These are phyloP conservation scores for Sphaerophoria taeniata DNA, from an alignment of 2,888 invertebrate species.

Conservation along the genomic window DNA sequence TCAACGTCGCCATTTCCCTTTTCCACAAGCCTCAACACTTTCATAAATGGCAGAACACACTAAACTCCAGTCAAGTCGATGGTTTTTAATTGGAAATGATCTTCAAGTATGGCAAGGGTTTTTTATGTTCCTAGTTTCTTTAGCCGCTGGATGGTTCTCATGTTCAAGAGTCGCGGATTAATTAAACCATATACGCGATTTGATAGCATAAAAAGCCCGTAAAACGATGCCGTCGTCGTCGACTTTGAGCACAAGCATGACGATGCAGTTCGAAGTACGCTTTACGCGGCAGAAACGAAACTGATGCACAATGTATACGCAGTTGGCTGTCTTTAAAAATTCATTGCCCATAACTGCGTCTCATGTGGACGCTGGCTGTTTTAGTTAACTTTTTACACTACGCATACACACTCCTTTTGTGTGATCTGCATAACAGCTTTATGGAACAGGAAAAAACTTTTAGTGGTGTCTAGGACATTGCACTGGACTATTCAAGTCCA, in stretches of 20 bases:
- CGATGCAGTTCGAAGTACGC: no score
- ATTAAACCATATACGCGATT: slow-evolving; percentile 71
- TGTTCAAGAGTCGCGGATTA: slow-evolving; percentile 64
- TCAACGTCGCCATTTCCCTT: neutral
- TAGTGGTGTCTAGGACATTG: slow-evolving; percentile 64
- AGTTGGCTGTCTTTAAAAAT: slow-evolving; percentile 58
- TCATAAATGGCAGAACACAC: slow-evolving; percentile 18
- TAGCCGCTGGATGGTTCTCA: slow-evolving; percentile 38
- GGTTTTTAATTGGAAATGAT: slow-evolving; percentile 62
- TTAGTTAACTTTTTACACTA: slow-evolving; percentile 35
- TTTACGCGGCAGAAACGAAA: no score
- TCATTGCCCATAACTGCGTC: slow-evolving; percentile 69
- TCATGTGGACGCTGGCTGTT: slow-evolving; percentile 38
- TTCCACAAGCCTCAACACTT: slow-evolving; percentile 14
- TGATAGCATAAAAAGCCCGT: slow-evolving; percentile 67
- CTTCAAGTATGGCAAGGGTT: slow-evolving; percentile 49
- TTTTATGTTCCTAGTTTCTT: slow-evolving; percentile 45
- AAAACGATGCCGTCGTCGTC: slow-evolving; percentile 58
- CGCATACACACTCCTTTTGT: slow-evolving; percentile 65
- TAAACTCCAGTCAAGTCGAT: slow-evolving; percentile 18
- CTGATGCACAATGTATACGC: slow-evolving; percentile 7
- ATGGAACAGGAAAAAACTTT: slow-evolving; percentile 70
- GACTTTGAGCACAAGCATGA: neutral
- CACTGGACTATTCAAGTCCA: slow-evolving; percentile 14
- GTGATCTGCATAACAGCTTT: slow-evolving; percentile 70